Evolutionary conservation across 2,797 vertebrate genomes (phyloP).

Genomic region (Hemitrygon akajei): DNA sequence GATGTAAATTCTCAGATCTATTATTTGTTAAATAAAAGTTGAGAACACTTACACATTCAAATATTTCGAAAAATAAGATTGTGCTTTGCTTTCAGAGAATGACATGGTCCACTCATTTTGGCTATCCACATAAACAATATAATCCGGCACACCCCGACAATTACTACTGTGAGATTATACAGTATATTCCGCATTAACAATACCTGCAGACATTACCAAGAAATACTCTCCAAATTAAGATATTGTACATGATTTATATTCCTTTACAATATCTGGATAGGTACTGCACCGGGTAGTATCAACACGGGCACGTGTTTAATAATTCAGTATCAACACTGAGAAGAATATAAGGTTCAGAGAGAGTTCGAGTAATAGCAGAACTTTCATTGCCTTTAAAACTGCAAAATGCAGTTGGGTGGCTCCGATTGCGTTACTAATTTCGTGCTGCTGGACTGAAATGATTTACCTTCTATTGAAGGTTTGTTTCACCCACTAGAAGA

Average conservation of each 20-base stretch:
- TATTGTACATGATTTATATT: background rate
- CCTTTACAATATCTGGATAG: background rate
- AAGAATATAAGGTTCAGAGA: background rate
- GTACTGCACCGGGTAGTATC: background rate
- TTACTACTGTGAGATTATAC: background rate
- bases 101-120: background rate
- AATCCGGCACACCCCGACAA: background rate
- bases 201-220: background rate
- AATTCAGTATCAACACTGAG: background rate
- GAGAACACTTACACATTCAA: background rate
- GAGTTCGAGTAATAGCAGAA: background rate
- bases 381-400: background rate
- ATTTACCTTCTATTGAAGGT: background rate
- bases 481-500: background rate
- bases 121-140: background rate
- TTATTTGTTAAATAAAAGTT: background rate
- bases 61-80: background rate
- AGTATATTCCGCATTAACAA: background rate
- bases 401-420: background rate
- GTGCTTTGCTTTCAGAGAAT: background rate
- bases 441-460: background rate
- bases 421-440: background rate
- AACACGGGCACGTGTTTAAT: background rate
- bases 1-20: background rate
- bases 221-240: background rate